Percentiles rank a stretch among this genome's conserved stretches.
phyloP scores from a whole-genome alignment of 2,113 vertebrate species.

The Xyliphius kryptos region DNA sequence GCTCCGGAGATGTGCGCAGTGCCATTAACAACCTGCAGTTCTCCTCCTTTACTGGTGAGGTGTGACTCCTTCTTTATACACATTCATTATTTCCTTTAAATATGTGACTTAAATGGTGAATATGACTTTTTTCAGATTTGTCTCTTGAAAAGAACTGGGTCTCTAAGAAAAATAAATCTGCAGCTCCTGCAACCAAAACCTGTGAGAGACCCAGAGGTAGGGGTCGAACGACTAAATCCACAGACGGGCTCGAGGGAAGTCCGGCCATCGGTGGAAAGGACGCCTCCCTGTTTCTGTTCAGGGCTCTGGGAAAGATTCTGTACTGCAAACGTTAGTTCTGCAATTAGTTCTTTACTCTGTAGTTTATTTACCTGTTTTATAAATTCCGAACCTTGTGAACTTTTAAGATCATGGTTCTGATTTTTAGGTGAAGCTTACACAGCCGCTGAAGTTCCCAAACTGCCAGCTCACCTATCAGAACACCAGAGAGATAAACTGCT shows the following conservation, averaged over 20 bases:
- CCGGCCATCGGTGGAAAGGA: constrained; percentile 86
- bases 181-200: constrained; percentile 46
- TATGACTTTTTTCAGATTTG: too few species aligned
- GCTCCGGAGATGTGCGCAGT: constrained; percentile 89
- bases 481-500: constrained; percentile 55
- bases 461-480: constrained; percentile 58
- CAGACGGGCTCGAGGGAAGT: constrained; percentile 55
- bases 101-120: too few species aligned
- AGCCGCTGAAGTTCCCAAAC: constrained; percentile 27
- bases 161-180: constrained; percentile 57
- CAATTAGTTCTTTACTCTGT: too few species aligned
- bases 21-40: constrained; percentile 96
- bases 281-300: constrained; percentile 87
- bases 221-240: constrained; percentile 51
- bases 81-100: too few species aligned
- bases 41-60: constrained; percentile 73
- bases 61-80: too few species aligned
- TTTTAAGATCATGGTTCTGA: background rate
- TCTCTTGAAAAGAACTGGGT: too few species aligned
- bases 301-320: constrained; percentile 91
- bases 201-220: constrained; percentile 57
- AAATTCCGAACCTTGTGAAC: background rate
- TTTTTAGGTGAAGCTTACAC: constrained; percentile 50
- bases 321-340: constrained; percentile 91
- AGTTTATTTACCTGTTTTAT: too few species aligned